A percentile compares a stretch with the other conserved stretches of the same genome.
Evolutionary conservation across 2,797 vertebrate species (phyloP).

Genomic region (Megaceryle alcyon): DNA sequence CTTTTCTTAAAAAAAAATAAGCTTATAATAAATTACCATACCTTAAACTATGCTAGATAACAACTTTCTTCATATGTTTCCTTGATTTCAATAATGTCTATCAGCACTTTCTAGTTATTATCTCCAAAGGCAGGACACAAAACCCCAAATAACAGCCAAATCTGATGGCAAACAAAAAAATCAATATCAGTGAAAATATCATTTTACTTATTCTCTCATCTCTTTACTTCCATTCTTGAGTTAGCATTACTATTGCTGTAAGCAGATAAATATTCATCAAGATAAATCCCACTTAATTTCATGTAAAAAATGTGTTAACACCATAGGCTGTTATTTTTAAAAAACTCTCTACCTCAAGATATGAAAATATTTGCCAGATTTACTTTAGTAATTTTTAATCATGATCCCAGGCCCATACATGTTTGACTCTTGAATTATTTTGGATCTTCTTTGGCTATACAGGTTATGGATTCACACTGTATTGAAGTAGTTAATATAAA

Average conservation of each 20-base stretch:
- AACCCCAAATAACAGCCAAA: not conserved
- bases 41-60: not conserved
- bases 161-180: not conserved
- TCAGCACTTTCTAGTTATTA: not conserved
- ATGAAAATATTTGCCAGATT: not conserved
- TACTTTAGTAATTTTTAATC: not conserved
- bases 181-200: not conserved
- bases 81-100: not conserved
- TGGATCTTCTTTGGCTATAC: not conserved
- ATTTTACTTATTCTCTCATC: not conserved
- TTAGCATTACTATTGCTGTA: not conserved
- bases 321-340: not conserved
- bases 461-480: not conserved
- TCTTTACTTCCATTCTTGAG: fast-evolving
- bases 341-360: not conserved
- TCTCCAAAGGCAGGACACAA: not conserved
- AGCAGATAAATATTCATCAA: not conserved
- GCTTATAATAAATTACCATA: not conserved
- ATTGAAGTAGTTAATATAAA: not conserved
- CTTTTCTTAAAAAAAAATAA: not conserved
- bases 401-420: not conserved
- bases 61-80: not conserved
- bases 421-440: not conserved
- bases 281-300: not conserved
- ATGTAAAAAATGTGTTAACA: not conserved